Conservation (phyloP, 2,888 invertebrate genomes). For the Dasypolia templi region DNA sequence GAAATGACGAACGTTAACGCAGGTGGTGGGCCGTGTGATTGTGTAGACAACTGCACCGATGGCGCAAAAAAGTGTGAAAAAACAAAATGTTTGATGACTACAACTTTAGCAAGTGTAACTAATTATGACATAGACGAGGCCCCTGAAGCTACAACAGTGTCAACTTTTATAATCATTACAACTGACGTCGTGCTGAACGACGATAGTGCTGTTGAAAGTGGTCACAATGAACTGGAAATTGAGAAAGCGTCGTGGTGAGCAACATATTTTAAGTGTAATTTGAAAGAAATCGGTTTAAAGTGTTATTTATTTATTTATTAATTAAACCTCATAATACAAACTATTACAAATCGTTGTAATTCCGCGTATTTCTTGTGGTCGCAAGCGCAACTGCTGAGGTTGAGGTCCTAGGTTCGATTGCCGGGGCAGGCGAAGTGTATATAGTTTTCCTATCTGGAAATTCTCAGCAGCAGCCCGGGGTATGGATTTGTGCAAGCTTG, state of each 20-base stretch:
- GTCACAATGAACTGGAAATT: conserved; percentile 32
- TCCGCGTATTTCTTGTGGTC: background rate
- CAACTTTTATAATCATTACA: conserved; percentile 2
- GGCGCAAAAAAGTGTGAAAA: conserved; percentile 44
- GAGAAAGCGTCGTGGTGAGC: conserved; percentile 36
- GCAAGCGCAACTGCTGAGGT: too few relatives aligned
- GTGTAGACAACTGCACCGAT: conserved; percentile 46
- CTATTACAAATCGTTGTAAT: background rate
- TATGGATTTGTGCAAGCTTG: background rate
- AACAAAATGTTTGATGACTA: conserved; percentile 53
- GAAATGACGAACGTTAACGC: conserved; percentile 28
- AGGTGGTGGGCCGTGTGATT: conserved; percentile 56
- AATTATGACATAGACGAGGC: background rate
- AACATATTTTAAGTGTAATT: background rate
- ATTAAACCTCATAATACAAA: too few relatives aligned
- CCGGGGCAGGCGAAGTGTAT: background rate
- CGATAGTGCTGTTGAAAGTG: background rate
- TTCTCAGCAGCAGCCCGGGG: background rate
- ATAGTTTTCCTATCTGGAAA: background rate
- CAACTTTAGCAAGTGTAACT: conserved; percentile 17
- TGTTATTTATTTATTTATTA: too few relatives aligned
- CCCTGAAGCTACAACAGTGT: background rate
- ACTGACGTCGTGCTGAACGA: background rate
- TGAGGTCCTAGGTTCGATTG: too few relatives aligned
- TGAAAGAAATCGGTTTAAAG: background rate